phyloP scores from a whole-genome alignment of 1,140 invertebrate genomes.

The Globodera rostochiensis region DNA sequence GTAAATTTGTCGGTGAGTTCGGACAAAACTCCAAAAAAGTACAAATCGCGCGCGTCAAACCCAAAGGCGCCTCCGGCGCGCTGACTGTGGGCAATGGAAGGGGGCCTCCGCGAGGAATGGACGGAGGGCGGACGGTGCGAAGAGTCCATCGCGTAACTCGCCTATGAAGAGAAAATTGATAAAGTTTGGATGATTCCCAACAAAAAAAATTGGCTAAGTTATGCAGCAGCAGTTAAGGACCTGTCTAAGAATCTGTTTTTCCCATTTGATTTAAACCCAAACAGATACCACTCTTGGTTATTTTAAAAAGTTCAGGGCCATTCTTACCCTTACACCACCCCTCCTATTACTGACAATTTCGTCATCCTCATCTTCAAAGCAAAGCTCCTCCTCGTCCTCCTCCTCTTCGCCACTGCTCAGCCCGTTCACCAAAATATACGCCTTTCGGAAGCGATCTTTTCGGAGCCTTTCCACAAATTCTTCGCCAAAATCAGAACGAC shows the following conservation, averaged over 20 bases:
- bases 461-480: conserved; percentile 20
- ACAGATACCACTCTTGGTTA: no score
- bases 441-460: conserved; percentile 22
- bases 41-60: conserved; percentile 20
- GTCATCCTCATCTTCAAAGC: conserved; percentile 28
- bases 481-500: conserved; percentile 22
- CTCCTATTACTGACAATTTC: conserved; percentile 15
- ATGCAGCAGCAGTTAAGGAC: background rate
- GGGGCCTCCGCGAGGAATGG: conserved; percentile 20
- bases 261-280: background rate
- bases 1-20: conserved; percentile 29
- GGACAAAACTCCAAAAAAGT: conserved; percentile 27
- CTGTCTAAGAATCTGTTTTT: background rate
- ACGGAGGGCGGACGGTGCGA: conserved; percentile 3
- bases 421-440: conserved; percentile 25
- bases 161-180: background rate
- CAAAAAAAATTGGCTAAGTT: no score
- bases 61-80: conserved; percentile 13
- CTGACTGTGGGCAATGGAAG: conserved; percentile 11
- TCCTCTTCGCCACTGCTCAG: conserved; percentile 20
- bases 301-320: no score
- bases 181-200: no score
- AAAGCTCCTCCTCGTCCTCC: conserved; percentile 11
- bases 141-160: background rate
- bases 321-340: no score